A percentile compares a stretch with the other conserved stretches of the same genome.
Conservation (phyloP, 2,888 invertebrate genomes). For the Enchytraeus crypticus region DNA sequence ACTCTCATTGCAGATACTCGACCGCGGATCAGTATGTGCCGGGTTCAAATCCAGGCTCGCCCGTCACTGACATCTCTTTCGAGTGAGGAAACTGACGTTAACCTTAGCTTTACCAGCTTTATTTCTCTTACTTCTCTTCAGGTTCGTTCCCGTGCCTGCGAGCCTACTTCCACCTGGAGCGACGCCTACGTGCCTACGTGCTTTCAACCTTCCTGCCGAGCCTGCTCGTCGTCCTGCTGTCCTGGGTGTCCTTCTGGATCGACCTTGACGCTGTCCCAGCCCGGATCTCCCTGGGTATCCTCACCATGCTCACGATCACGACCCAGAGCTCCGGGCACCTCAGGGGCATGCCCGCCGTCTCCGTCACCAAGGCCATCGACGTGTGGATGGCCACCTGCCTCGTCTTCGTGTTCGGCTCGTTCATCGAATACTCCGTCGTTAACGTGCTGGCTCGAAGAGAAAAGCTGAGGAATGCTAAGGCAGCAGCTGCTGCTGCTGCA, state of each 20-base stretch:
- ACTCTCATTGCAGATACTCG: no score
- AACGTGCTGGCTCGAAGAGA: conserved; percentile 12
- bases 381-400: conserved; percentile 20
- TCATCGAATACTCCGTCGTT: conserved; percentile 21
- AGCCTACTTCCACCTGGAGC: conserved; percentile 15
- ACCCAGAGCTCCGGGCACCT: conserved; percentile 16
- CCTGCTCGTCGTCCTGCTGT: conserved; percentile 18
- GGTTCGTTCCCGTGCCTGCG: conserved; percentile 15
- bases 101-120: no score
- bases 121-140: no score
- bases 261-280: conserved; percentile 26
- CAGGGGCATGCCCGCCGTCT: conserved; percentile 7
- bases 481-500: no score
- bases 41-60: no score
- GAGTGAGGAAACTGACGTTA: no score
- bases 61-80: no score
- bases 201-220: conserved; percentile 19
- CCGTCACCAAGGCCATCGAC: conserved; percentile 14
- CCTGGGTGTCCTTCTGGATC: conserved; percentile 22
- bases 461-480: not conserved
- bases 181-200: conserved; percentile 15
- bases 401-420: conserved; percentile 17
- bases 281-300: conserved; percentile 28
- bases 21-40: no score
- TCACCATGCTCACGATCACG: conserved; percentile 26